Conservation (phyloP, 2,113 vertebrate genomes). For the Pterophyllum scalare region DNA sequence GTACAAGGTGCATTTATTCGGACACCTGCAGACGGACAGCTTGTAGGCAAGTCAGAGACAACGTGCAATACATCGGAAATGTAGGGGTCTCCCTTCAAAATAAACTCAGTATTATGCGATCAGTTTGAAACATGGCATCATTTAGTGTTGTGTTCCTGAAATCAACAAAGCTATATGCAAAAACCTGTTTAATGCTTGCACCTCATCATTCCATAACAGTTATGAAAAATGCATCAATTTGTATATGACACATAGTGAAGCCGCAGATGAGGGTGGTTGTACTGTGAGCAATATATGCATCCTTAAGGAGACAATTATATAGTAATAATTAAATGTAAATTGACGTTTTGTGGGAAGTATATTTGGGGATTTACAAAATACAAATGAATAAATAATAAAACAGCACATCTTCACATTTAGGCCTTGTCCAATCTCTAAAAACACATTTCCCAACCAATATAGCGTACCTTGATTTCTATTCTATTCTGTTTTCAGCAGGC, state of each 20-base stretch:
- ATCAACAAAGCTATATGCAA: background rate
- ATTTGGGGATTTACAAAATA: background rate
- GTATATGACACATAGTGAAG: background rate
- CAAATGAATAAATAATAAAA: background rate
- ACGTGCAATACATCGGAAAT: background rate
- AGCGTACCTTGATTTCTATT: background rate
- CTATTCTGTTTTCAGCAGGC: background rate
- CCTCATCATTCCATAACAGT: background rate
- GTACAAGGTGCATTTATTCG: background rate
- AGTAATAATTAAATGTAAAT: background rate
- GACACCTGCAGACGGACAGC: background rate
- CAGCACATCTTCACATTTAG: background rate
- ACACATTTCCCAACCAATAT: background rate
- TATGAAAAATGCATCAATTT: background rate
- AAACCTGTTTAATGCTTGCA: background rate
- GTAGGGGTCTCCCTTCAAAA: constrained; percentile 4
- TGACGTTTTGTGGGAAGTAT: background rate
- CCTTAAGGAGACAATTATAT: background rate
- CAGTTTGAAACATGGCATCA: background rate
- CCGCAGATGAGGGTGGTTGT: background rate
- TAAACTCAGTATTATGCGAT: constrained; percentile 14
- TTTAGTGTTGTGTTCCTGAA: background rate
- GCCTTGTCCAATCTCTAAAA: background rate
- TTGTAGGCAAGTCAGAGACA: background rate
- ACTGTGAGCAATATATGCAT: background rate